Evolutionary conservation across 2,888 invertebrate species (phyloP).

Genomic region (Lithophane socia): DNA sequence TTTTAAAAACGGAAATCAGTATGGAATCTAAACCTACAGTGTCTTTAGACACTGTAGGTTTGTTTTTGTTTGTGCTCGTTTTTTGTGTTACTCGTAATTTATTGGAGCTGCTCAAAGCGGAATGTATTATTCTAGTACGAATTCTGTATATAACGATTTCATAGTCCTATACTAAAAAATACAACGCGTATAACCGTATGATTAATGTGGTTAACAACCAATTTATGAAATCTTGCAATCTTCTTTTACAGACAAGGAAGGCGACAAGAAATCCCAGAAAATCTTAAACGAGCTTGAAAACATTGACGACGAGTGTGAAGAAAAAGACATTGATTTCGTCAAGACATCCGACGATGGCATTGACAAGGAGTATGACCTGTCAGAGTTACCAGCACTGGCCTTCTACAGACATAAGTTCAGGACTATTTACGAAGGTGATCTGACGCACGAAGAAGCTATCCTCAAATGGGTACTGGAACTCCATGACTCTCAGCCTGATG

Average conservation of each 20-base stretch:
- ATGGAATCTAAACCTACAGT: too few relatives aligned
- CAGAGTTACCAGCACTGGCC: conserved; percentile 95
- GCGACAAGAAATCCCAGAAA: conserved; percentile 96
- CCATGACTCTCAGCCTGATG: conserved; percentile 95
- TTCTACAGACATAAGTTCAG: conserved; percentile 97
- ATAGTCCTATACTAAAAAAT: background rate
- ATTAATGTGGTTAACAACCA: background rate
- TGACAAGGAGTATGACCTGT: conserved; percentile 96
- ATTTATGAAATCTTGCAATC: background rate
- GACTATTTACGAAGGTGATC: conserved; percentile 96
- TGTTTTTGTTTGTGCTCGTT: too few relatives aligned
- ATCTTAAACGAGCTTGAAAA: conserved; percentile 97
- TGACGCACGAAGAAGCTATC: conserved; percentile 97
- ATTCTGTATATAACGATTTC: background rate
- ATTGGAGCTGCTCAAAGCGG: background rate
- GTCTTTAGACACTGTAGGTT: background rate
- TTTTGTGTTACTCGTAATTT: background rate
- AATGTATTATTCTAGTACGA: background rate
- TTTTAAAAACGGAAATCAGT: background rate
- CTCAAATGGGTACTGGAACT: conserved; percentile 97
- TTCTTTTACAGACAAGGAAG: conserved; percentile 93
- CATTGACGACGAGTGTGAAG: conserved; percentile 98
- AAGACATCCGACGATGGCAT: conserved; percentile 97
- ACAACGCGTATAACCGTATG: background rate
- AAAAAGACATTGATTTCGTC: conserved; percentile 97